Conservation (phyloP, 2,888 invertebrate genomes). For the Habroteleia sp. region DNA sequence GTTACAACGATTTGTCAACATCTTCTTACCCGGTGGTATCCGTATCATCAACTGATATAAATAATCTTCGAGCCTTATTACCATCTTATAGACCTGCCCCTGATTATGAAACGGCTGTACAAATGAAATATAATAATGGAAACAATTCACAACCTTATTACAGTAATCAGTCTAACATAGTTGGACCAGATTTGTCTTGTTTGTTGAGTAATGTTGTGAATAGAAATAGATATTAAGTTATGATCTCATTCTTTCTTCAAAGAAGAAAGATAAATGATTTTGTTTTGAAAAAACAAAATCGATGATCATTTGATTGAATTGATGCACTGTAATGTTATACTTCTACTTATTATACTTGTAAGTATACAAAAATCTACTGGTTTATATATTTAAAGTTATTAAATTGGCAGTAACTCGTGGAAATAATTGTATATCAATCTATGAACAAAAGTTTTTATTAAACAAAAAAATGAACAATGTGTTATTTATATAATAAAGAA, state of each 20-base stretch:
- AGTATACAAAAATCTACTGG: too few species aligned
- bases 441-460: too few species aligned
- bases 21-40: slow-evolving; percentile 78
- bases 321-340: too few species aligned
- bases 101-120: slow-evolving; percentile 96
- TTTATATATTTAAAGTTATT: too few species aligned
- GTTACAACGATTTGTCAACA: slow-evolving; percentile 79
- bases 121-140: slow-evolving; percentile 86
- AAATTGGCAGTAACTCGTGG: too few species aligned
- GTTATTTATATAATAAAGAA: too few species aligned
- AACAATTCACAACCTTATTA: slow-evolving; percentile 78
- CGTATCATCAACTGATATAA: slow-evolving; percentile 80
- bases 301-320: too few species aligned
- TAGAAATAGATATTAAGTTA: slow-evolving; percentile 75
- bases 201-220: slow-evolving; percentile 76
- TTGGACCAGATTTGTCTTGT: slow-evolving; percentile 77
- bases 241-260: slow-evolving; percentile 42
- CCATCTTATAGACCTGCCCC: slow-evolving; percentile 95
- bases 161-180: slow-evolving; percentile 78
- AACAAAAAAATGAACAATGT: too few species aligned
- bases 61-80: slow-evolving; percentile 87
- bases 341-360: too few species aligned
- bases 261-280: too few species aligned
- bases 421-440: too few species aligned
- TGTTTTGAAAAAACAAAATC: too few species aligned